Evolutionary conservation across 2,888 invertebrate genomes (phyloP).

Genomic region (Pomacea canaliculata): DNA sequence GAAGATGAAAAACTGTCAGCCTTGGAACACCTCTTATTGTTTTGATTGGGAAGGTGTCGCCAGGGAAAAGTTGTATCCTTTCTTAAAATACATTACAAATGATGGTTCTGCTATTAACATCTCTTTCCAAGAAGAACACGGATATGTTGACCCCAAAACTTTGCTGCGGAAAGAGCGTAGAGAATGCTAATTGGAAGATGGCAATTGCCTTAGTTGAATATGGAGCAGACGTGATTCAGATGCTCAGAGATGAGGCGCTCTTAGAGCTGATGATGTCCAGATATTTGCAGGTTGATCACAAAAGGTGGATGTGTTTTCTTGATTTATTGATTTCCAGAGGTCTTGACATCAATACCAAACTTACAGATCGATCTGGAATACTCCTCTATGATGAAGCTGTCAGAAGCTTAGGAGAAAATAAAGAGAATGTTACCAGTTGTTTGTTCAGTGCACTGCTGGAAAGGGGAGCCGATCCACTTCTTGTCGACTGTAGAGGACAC

Average conservation of each 20-base stretch:
- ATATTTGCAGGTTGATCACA: too few relatives aligned
- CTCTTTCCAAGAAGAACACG: not conserved
- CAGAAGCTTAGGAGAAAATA: too few relatives aligned
- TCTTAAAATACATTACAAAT: not conserved
- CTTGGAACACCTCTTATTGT: not conserved
- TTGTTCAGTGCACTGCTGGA: not conserved
- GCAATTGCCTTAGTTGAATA: not conserved
- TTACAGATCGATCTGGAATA: not conserved
- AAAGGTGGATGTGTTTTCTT: not conserved
- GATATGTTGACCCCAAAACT: not conserved
- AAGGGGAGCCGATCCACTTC: not conserved
- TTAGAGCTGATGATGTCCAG: too few relatives aligned
- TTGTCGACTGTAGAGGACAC: not conserved
- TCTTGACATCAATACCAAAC: not conserved
- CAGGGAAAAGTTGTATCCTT: not conserved
- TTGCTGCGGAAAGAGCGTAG: not conserved
- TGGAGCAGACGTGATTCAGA: not conserved
- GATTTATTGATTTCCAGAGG: not conserved
- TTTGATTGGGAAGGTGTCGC: not conserved
- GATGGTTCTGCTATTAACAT: not conserved
- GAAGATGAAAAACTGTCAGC: not conserved
- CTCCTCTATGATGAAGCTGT: too few relatives aligned
- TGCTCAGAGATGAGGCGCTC: too few relatives aligned
- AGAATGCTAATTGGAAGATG: not conserved
- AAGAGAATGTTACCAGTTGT: too few relatives aligned